A percentile compares a stretch with the other conserved stretches of the same genome.
phyloP scores from a whole-genome alignment of 2,888 invertebrate species.

The Dioctria rufipes region DNA sequence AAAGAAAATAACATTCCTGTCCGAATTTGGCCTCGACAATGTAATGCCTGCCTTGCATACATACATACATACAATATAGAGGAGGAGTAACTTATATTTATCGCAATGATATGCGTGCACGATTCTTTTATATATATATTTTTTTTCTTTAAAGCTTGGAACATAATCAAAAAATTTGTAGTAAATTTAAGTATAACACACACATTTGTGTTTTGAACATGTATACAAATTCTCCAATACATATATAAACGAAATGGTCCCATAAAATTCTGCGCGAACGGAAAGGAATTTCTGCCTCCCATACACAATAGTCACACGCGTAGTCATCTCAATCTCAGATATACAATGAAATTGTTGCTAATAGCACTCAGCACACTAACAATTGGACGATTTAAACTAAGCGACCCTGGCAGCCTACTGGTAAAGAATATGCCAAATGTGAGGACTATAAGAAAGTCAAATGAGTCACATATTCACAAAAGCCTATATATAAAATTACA shows the following conservation, averaged over 20 bases:
- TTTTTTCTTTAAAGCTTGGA: neutral
- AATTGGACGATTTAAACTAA: slow-evolving; percentile 18
- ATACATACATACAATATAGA: no score
- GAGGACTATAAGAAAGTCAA: slow-evolving; percentile 32
- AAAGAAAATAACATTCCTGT: slow-evolving; percentile 58
- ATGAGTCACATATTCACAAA: slow-evolving; percentile 34
- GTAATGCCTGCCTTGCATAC: neutral
- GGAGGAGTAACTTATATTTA: slow-evolving; percentile 5
- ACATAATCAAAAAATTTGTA: neutral
- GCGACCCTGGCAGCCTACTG: slow-evolving; percentile 49
- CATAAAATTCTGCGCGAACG: neutral
- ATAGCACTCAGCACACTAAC: slow-evolving; percentile 10
- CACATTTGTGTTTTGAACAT: neutral
- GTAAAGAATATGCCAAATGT: slow-evolving; percentile 14
- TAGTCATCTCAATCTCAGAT: slow-evolving; percentile 2
- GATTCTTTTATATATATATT: neutral
- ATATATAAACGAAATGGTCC: neutral
- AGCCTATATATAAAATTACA: neutral
- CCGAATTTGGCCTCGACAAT: slow-evolving; percentile 58
- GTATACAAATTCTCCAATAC: neutral
- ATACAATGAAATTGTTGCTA: slow-evolving; percentile 4
- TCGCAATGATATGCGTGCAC: neutral
- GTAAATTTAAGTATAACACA: no score
- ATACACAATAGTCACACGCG: slow-evolving; percentile 31
- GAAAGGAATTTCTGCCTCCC: slow-evolving; percentile 38